phyloP scores from a whole-genome alignment of 2,888 invertebrate species.

The Pammene aurita region DNA sequence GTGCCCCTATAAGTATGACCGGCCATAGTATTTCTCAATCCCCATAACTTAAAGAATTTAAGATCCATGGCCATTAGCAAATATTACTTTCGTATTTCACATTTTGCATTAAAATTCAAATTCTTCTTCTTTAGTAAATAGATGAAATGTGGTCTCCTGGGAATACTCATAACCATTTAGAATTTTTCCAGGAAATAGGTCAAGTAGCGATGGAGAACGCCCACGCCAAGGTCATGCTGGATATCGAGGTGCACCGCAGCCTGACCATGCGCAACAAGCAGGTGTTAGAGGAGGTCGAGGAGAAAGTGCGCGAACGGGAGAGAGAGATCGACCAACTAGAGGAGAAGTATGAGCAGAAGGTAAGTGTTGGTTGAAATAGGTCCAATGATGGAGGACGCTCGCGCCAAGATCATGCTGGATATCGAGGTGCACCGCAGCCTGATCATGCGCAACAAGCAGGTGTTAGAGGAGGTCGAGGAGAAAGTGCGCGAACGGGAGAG shows the following conservation, averaged over 20 bases:
- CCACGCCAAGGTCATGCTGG: conserved; percentile 81
- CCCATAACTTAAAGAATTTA: too few species aligned
- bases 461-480: conserved; percentile 61
- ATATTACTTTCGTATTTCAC: too few species aligned
- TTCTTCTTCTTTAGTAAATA: too few species aligned
- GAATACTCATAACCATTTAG: neutral
- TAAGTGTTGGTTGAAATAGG: conserved; percentile 68
- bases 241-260: conserved; percentile 81
- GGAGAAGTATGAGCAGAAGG: conserved; percentile 64
- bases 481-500: conserved; percentile 65
- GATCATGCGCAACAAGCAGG: conserved; percentile 64
- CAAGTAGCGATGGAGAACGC: conserved; percentile 82
- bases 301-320: conserved; percentile 64
- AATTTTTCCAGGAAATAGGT: conserved; percentile 75
- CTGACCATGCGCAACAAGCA: conserved; percentile 66
- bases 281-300: conserved; percentile 60
- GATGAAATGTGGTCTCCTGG: neutral
- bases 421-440: conserved; percentile 80
- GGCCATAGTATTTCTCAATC: too few species aligned
- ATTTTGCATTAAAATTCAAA: too few species aligned
- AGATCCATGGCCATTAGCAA: too few species aligned
- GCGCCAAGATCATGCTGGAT: conserved; percentile 82
- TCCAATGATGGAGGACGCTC: conserved; percentile 82
- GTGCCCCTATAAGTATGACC: too few species aligned
- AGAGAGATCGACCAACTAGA: conserved; percentile 64